Conservation (phyloP, 2,797 vertebrate genomes). For the Cynopterus sphinx region DNA sequence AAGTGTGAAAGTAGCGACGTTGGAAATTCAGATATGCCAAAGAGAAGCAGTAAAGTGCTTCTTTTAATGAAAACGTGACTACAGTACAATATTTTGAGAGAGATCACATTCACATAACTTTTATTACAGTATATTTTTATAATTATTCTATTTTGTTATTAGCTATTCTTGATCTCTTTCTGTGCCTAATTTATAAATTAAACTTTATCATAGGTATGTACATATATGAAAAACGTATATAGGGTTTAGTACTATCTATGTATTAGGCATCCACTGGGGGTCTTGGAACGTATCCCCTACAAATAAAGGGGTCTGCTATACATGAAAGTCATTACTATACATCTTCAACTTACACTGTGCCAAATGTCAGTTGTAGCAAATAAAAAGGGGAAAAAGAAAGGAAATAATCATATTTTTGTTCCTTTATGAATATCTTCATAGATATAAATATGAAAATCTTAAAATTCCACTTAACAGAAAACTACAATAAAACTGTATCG, state of each 20-base stretch:
- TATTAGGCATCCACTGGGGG: not conserved
- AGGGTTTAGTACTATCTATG: not conserved
- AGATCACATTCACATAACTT: not conserved
- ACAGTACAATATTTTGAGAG: not conserved
- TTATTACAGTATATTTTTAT: not conserved
- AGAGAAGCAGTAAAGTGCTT: not conserved
- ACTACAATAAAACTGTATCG: not conserved
- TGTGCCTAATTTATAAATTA: not conserved
- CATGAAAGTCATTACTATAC: not conserved
- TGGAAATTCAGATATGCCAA: not conserved
- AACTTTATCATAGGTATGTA: not conserved
- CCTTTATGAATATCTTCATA: slow-evolving; percentile 25
- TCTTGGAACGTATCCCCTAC: not conserved
- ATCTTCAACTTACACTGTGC: not conserved
- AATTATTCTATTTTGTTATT: not conserved
- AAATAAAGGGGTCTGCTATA: not conserved
- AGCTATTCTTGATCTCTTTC: not conserved
- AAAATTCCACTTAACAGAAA: slow-evolving; percentile 24
- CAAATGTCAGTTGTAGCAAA: not conserved
- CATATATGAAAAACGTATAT: not conserved
- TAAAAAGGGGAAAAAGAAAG: not conserved
- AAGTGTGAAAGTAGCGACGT: not conserved
- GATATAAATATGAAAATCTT: slow-evolving; percentile 37
- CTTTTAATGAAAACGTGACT: not conserved
- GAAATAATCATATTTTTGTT: slow-evolving; percentile 17